A percentile compares a stretch with the other conserved stretches of the same genome.
Conservation (phyloP, 2,113 vertebrate genomes). For the Callopanchax toddi region DNA sequence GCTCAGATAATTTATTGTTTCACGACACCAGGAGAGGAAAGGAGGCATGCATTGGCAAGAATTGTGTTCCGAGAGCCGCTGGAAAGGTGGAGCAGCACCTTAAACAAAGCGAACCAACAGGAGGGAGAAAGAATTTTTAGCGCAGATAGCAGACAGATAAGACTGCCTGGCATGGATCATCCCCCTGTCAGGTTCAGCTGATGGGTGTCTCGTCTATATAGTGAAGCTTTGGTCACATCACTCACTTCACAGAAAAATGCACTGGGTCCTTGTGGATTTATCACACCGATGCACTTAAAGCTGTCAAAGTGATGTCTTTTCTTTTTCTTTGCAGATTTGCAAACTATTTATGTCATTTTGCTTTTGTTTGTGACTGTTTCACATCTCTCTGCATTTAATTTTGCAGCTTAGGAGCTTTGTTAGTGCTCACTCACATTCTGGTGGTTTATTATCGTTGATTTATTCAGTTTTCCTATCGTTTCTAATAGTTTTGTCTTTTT, state of each 20-base stretch:
- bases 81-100: constrained; percentile 23
- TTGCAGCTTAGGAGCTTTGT: background rate
- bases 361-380: no score
- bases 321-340: background rate
- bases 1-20: constrained; percentile 56
- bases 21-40: constrained; percentile 28
- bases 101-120: constrained; percentile 18
- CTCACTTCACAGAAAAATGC: constrained; percentile 62
- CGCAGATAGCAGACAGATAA: constrained; percentile 42
- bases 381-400: no score
- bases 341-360: no score
- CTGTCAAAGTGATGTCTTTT: constrained; percentile 29
- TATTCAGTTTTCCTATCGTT: background rate
- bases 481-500: background rate
- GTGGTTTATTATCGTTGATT: background rate
- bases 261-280: constrained; percentile 45
- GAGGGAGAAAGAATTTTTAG: constrained; percentile 13
- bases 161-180: constrained; percentile 33
- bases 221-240: constrained; percentile 51
- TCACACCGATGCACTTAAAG: constrained; percentile 28
- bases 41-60: constrained; percentile 38
- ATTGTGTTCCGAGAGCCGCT: constrained; percentile 11
- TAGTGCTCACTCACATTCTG: background rate
- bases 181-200: constrained; percentile 33
- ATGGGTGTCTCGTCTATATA: constrained; percentile 55